Conservation (phyloP, 2,888 invertebrate genomes). For the Aleiodes testaceus region DNA sequence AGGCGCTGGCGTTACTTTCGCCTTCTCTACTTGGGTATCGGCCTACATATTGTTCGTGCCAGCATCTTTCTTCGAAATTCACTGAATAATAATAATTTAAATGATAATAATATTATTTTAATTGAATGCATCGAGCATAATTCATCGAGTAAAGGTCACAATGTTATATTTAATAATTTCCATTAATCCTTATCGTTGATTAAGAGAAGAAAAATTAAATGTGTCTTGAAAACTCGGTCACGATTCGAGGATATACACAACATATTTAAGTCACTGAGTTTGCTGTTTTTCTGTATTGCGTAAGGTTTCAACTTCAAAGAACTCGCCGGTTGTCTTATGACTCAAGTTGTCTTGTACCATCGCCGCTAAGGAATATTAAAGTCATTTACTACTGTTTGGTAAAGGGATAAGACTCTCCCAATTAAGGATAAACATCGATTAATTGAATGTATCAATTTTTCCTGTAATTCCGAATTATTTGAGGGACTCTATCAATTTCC, state of each 20-base stretch:
- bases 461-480: neutral
- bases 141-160: conserved; percentile 2
- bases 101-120: conserved; percentile 2
- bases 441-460: neutral
- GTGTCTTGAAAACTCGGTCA: conserved; percentile 35
- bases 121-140: neutral
- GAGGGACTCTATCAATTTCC: neutral
- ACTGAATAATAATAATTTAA: conserved; percentile 3
- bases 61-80: conserved; percentile 47
- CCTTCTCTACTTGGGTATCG: conserved; percentile 30
- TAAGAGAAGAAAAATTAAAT: conserved; percentile 7
- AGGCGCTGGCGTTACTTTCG: conserved; percentile 61
- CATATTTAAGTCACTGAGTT: conserved; percentile 29
- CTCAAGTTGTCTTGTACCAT: conserved; percentile 24
- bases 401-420: conserved; percentile 13
- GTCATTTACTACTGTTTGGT: conserved; percentile 27
- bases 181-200: conserved; percentile 24
- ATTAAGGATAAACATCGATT: conserved; percentile 3
- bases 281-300: conserved; percentile 19
- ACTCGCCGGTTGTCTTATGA: conserved; percentile 13
- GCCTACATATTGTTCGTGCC: conserved; percentile 63
- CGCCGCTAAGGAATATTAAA: conserved; percentile 23
- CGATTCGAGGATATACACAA: conserved; percentile 30
- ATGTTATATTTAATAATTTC: neutral
- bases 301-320: conserved; percentile 34